Conservation (phyloP, 2,888 invertebrate genomes). For the Chouioia cunea region DNA sequence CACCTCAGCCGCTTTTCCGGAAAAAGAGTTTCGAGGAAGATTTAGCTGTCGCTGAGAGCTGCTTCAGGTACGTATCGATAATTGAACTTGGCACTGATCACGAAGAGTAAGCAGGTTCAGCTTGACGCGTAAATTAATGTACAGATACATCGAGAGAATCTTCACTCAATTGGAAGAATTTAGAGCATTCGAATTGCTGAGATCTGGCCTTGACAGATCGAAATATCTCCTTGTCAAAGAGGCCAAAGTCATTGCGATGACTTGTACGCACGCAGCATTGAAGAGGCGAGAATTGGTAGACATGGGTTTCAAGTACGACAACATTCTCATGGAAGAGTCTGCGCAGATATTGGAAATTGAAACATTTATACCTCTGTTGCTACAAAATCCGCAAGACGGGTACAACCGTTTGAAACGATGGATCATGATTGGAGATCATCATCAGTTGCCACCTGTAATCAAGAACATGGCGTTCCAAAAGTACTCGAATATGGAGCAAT, state of each 20-base stretch:
- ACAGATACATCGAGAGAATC: constrained; percentile 90
- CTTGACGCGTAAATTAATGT: constrained; percentile 20
- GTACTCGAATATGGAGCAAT: constrained; percentile 99
- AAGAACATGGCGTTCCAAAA: constrained; percentile 99
- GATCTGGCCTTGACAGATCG: constrained; percentile 95
- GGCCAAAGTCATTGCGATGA: constrained; percentile 99
- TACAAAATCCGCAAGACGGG: constrained; percentile 99
- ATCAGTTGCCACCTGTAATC: constrained; percentile 98
- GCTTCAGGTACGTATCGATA: constrained; percentile 75
- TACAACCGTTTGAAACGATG: constrained; percentile 96
- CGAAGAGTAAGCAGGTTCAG: background rate
- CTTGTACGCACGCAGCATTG: constrained; percentile 98
- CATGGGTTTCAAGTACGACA: constrained; percentile 97
- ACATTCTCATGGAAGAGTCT: constrained; percentile 99
- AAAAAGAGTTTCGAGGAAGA: constrained; percentile 83
- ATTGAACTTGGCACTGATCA: constrained; percentile 5
- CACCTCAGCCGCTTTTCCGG: constrained; percentile 93
- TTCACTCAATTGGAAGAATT: constrained; percentile 98
- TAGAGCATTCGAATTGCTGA: constrained; percentile 94
- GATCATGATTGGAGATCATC: constrained; percentile 99
- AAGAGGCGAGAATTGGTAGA: constrained; percentile 96
- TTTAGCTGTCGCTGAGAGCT: constrained; percentile 90
- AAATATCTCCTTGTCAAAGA: constrained; percentile 97
- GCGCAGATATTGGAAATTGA: constrained; percentile 99
- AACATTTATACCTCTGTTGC: constrained; percentile 96